These are phyloP conservation scores for Porites lobata DNA, from an alignment of 92 coral and sea anemone species.

Conservation along the genomic window DNA sequence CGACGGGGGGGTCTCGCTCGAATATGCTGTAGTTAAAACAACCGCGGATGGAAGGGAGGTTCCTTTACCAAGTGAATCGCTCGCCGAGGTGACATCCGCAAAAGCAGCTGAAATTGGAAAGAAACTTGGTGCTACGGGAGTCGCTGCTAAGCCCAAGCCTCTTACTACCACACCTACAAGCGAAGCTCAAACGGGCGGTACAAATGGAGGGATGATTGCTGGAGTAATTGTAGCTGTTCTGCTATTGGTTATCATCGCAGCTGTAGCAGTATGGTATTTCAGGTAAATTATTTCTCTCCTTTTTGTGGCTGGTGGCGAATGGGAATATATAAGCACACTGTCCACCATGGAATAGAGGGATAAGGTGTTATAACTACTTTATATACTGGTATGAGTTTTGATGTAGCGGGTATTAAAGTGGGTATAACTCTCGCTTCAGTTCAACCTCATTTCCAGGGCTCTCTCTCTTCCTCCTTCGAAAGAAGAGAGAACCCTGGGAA, in stretches of 20 bases:
- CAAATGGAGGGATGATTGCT: slow-evolving; percentile 28
- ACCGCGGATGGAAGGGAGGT: neutral
- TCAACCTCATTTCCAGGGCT: no score
- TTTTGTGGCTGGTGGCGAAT: neutral
- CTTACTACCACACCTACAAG: neutral
- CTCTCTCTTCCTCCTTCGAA: no score
- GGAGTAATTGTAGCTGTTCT: slow-evolving; percentile 34
- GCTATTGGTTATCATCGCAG: slow-evolving; percentile 19
- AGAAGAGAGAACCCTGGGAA: no score
- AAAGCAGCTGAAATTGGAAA: neutral
- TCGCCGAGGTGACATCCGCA: neutral
- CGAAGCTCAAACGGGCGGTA: neutral
- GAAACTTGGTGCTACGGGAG: neutral
- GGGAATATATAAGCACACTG: no score
- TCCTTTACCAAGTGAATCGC: neutral
- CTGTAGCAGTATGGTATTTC: slow-evolving; percentile 41
- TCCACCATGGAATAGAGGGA: no score
- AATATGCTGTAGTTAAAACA: slow-evolving; percentile 43
- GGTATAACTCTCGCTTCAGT: no score
- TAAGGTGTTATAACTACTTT: no score
- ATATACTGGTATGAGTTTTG: no score
- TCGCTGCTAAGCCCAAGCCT: neutral
- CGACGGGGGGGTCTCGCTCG: slow-evolving; percentile 21
- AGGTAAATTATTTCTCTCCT: neutral
- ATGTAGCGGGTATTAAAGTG: no score